These are phyloP conservation scores for Maylandia zebra DNA, from an alignment of 2,113 vertebrate genomes.

Conservation along the genomic window DNA sequence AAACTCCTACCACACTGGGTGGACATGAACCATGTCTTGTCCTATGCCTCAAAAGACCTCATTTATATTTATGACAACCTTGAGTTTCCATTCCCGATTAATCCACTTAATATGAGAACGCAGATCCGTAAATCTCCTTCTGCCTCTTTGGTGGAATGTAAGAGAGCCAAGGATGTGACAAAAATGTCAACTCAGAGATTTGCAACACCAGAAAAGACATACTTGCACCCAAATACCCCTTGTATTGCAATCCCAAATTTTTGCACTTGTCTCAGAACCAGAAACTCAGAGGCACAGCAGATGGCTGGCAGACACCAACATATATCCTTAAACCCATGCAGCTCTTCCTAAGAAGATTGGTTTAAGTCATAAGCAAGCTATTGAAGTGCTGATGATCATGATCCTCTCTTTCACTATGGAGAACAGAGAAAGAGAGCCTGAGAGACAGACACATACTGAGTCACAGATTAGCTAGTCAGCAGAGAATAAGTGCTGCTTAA, in stretches of 20 bases:
- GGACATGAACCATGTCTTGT: conserved; percentile 36
- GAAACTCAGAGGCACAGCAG: neutral
- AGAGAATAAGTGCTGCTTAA: conserved; percentile 28
- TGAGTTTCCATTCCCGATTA: conserved; percentile 63
- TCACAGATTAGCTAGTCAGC: conserved; percentile 46
- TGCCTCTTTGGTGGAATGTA: conserved; percentile 29
- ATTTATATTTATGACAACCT: conserved; percentile 71
- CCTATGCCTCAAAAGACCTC: conserved; percentile 35
- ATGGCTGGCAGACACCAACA: conserved; percentile 3
- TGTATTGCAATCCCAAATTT: neutral
- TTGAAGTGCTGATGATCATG: conserved; percentile 39
- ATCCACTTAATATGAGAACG: conserved; percentile 65
- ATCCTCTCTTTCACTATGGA: conserved; percentile 31
- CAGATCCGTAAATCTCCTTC: conserved; percentile 53
- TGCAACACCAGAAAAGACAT: neutral
- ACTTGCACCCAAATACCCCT: neutral
- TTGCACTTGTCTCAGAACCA: neutral
- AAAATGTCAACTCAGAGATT: conserved; percentile 48
- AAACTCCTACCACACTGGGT: conserved; percentile 41
- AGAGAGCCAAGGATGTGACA: conserved; percentile 39
- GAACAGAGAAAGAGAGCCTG: neutral
- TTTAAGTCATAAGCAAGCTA: conserved; percentile 32
- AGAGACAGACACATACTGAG: conserved; percentile 21
- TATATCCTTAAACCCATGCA: neutral
- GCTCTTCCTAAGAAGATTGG: conserved; percentile 19